These are phyloP conservation scores for Hypsibius dujardini DNA, from an alignment of 1,140 invertebrate species.

Conservation along the genomic window DNA sequence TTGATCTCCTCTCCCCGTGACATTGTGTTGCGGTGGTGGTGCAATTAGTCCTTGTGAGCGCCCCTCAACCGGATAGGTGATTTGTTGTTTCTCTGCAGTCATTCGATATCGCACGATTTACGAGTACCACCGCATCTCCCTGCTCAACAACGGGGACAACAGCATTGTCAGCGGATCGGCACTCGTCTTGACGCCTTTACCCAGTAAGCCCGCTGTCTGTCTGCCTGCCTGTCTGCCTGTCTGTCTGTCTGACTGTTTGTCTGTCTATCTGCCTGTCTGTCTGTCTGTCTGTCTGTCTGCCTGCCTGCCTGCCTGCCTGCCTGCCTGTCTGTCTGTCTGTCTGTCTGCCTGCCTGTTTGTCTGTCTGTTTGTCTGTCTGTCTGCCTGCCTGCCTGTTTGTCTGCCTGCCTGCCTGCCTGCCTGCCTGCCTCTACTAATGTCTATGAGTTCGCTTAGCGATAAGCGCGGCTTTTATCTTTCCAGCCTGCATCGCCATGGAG, in stretches of 20 bases:
- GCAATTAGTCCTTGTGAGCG: slow-evolving; percentile 46
- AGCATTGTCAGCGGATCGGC: slow-evolving; percentile 59
- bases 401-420: too few relatives aligned
- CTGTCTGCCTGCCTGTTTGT: too few relatives aligned
- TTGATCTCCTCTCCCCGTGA: slow-evolving; percentile 24
- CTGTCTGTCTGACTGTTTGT: neutral
- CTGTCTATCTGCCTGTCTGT: neutral
- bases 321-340: too few relatives aligned
- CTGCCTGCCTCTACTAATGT: too few relatives aligned
- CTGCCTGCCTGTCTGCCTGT: neutral
- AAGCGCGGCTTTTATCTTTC: slow-evolving; percentile 22
- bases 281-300: neutral
- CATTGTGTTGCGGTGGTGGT: slow-evolving; percentile 40
- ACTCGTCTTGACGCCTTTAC: slow-evolving; percentile 40
- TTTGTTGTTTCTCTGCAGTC: slow-evolving; percentile 39
- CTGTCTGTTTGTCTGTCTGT: too few relatives aligned
- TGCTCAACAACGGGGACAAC: slow-evolving; percentile 45
- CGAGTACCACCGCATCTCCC: slow-evolving; percentile 75
- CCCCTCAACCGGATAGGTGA: slow-evolving; percentile 19
- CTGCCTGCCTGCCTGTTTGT: too few relatives aligned
- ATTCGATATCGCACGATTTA: slow-evolving; percentile 77
- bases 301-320: too few relatives aligned
- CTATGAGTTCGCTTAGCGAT: too few relatives aligned
- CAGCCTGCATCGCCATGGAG: slow-evolving; percentile 55
- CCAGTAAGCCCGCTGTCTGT: slow-evolving; percentile 20